phyloP scores from a whole-genome alignment of 2,797 vertebrate species.

The Uromys caudimaculatus region DNA sequence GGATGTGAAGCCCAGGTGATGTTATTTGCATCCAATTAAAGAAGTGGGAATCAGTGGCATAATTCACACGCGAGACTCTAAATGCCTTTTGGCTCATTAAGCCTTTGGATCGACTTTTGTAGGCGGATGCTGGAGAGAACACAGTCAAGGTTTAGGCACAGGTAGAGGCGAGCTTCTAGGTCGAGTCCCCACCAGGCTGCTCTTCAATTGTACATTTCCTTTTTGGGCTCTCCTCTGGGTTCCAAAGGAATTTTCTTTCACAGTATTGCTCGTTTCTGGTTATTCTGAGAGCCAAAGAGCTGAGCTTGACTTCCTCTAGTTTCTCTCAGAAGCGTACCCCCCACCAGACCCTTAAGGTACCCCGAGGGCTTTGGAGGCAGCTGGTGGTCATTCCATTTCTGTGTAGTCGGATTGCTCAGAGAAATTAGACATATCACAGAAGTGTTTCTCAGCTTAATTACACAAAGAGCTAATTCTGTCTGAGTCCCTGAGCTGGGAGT shows the following conservation, averaged over 20 bases:
- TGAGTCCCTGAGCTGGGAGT: conserved; percentile 29
- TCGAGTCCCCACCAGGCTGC: background rate
- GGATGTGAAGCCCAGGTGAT: conserved; percentile 73
- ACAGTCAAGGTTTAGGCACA: background rate
- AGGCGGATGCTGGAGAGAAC: conserved; percentile 19
- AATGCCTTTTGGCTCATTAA: background rate
- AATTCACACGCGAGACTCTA: background rate
- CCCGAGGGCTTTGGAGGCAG: background rate
- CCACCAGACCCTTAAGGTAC: background rate
- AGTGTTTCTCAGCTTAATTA: conserved; percentile 30
- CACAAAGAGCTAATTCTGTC: conserved; percentile 54
- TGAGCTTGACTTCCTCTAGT: background rate
- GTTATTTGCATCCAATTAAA: conserved; percentile 80
- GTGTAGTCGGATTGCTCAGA: background rate
- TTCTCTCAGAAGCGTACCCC: background rate
- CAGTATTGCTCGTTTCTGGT: background rate
- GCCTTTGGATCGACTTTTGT: conserved; percentile 59
- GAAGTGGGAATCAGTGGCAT: conserved; percentile 19
- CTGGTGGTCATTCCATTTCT: background rate
- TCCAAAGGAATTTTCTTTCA: conserved; percentile 11
- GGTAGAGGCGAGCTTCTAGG: background rate
- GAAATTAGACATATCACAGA: conserved; percentile 78
- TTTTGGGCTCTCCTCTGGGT: conserved; percentile 54
- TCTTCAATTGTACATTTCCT: conserved; percentile 17
- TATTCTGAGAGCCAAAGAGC: background rate